Percentiles rank a stretch among this genome's conserved stretches.
Evolutionary conservation across 2,888 invertebrate species (phyloP).

Genomic region (Penaeus monodon): DNA sequence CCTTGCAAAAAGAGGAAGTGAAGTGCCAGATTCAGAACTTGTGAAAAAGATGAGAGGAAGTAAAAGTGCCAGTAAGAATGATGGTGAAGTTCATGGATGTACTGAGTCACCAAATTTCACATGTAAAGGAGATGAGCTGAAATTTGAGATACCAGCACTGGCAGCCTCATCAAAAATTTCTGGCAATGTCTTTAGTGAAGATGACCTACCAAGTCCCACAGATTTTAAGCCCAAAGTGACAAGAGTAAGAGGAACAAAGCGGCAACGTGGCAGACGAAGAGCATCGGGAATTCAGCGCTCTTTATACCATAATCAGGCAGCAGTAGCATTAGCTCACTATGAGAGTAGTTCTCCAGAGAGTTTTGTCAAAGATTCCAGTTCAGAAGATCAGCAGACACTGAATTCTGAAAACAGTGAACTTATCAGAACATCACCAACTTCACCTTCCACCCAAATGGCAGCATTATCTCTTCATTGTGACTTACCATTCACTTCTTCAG

Average conservation of each 20-base stretch:
- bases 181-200: slow-evolving; percentile 4
- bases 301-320: slow-evolving; percentile 19
- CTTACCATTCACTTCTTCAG: too few species aligned
- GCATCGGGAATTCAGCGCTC: slow-evolving; percentile 33
- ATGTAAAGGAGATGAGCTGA: neutral
- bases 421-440: slow-evolving; percentile 17
- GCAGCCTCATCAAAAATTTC: neutral
- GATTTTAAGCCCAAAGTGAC: neutral
- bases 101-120: too few species aligned
- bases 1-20: too few species aligned
- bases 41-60: too few species aligned
- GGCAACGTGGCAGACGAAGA: slow-evolving; percentile 12
- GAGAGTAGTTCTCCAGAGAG: neutral
- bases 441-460: slow-evolving; percentile 37
- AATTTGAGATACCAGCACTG: neutral
- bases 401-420: neutral
- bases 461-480: slow-evolving; percentile 34
- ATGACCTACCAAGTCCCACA: neutral
- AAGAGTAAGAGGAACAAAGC: neutral
- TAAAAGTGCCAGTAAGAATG: too few species aligned
- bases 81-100: too few species aligned
- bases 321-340: too few species aligned
- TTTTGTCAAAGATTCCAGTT: neutral
- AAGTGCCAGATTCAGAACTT: too few species aligned
- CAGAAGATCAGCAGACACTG: neutral